Conservation (phyloP, 2,113 vertebrate genomes). For the Triplophysa rosa region DNA sequence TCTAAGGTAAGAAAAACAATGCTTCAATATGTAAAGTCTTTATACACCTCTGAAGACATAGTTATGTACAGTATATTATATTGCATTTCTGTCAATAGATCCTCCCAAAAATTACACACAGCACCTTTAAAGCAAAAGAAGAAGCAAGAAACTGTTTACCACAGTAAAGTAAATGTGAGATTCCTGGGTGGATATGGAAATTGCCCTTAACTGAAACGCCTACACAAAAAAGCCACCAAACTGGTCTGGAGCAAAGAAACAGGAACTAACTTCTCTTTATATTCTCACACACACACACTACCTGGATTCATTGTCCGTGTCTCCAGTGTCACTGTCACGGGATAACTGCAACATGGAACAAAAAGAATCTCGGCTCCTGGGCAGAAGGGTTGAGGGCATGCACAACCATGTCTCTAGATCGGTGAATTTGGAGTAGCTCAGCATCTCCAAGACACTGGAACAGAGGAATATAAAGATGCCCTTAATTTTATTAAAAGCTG, state of each 20-base stretch:
- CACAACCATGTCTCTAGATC: conserved; percentile 81
- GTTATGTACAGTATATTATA: no score
- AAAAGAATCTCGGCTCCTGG: conserved; percentile 59
- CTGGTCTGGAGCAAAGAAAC: conserved; percentile 27
- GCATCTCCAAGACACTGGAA: conserved; percentile 78
- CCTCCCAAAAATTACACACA: no score
- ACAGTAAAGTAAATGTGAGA: neutral
- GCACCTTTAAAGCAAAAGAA: neutral
- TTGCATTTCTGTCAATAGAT: no score
- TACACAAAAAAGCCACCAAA: conserved; percentile 2
- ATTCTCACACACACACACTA: conserved; percentile 30
- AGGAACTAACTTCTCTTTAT: neutral
- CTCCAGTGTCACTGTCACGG: conserved; percentile 63
- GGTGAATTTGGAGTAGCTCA: conserved; percentile 77
- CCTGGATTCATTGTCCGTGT: conserved; percentile 49
- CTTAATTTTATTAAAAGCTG: neutral
- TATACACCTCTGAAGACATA: no score
- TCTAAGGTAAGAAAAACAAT: no score
- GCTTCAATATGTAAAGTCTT: no score
- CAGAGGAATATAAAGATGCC: neutral
- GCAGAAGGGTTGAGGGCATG: conserved; percentile 75
- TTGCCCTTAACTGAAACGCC: conserved; percentile 10
- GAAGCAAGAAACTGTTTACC: neutral
- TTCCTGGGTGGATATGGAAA: conserved; percentile 1
- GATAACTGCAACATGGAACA: conserved; percentile 57